Percentiles rank a stretch among this genome's conserved stretches.
Evolutionary conservation across 2,888 invertebrate species (phyloP).

Genomic region (Tipula helvola): DNA sequence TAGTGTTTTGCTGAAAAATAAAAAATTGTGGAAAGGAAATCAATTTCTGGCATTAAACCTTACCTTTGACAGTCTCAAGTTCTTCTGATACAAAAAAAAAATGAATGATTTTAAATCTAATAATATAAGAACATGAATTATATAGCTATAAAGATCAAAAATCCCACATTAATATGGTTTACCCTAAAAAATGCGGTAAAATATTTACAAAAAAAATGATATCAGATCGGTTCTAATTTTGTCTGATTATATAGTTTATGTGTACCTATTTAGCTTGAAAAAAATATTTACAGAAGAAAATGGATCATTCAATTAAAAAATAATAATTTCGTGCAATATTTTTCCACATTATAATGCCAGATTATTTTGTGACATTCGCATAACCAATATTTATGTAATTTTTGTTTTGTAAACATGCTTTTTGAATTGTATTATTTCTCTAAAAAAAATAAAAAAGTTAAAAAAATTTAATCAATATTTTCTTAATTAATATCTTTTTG

Average conservation of each 20-base stretch:
- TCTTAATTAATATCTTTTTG: not conserved
- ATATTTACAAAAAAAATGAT: not conserved
- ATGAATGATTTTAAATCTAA: not conserved
- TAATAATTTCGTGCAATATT: not conserved
- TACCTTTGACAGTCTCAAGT: not conserved
- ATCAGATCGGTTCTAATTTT: not conserved
- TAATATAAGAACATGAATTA: no score
- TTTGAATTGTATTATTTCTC: not conserved
- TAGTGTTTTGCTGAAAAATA: not conserved
- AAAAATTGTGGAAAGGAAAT: not conserved
- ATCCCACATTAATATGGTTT: not conserved
- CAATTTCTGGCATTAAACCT: not conserved
- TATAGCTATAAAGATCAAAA: not conserved
- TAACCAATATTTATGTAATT: not conserved
- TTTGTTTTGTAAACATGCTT: not conserved
- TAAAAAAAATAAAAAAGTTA: not conserved
- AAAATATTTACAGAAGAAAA: not conserved
- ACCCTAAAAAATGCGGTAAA: not conserved
- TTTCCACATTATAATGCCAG: not conserved
- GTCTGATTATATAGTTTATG: not conserved
- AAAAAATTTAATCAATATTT: not conserved
- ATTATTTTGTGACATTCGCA: not conserved
- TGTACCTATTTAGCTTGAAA: not conserved
- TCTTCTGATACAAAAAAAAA: not conserved
- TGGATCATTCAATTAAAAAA: not conserved